Conservation (phyloP, 2,888 invertebrate genomes). For the Xestia rhomboidea region DNA sequence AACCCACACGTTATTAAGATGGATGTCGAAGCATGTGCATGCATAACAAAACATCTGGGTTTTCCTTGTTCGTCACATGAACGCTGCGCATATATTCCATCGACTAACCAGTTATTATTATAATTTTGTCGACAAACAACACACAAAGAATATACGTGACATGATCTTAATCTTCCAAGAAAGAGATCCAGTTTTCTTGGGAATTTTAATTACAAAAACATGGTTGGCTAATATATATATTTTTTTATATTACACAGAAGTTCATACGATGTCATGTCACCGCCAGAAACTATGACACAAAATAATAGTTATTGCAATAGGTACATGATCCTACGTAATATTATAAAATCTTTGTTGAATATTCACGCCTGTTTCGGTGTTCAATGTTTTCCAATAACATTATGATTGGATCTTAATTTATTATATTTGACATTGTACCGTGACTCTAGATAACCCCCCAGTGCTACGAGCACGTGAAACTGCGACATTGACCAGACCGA, state of each 20-base stretch:
- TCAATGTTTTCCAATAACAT: slow-evolving; percentile 49
- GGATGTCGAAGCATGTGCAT: slow-evolving; percentile 32
- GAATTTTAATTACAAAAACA: background rate
- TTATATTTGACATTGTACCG: slow-evolving; percentile 42
- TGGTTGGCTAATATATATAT: slow-evolving; percentile 2
- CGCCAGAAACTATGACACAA: too few species aligned
- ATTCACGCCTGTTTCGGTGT: slow-evolving; percentile 37
- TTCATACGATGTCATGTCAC: too few species aligned
- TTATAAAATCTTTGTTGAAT: slow-evolving; percentile 35
- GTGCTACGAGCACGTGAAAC: slow-evolving; percentile 22
- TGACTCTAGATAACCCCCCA: slow-evolving; percentile 63
- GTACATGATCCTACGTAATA: background rate
- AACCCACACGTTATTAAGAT: slow-evolving; percentile 43
- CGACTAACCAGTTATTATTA: slow-evolving; percentile 44
- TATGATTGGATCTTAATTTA: slow-evolving; percentile 42
- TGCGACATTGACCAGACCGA: slow-evolving; percentile 32
- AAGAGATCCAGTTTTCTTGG: slow-evolving; percentile 4
- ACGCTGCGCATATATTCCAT: slow-evolving; percentile 51
- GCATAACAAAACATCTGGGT: slow-evolving; percentile 60
- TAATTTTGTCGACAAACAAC: slow-evolving; percentile 31
- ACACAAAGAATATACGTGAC: slow-evolving; percentile 40
- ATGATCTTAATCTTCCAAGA: slow-evolving; percentile 14
- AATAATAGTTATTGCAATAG: background rate
- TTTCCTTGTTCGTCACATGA: slow-evolving; percentile 66
- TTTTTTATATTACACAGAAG: too few species aligned